These are phyloP conservation scores for Scophthalmus maximus DNA, from an alignment of 2,113 vertebrate species.

Conservation along the genomic window DNA sequence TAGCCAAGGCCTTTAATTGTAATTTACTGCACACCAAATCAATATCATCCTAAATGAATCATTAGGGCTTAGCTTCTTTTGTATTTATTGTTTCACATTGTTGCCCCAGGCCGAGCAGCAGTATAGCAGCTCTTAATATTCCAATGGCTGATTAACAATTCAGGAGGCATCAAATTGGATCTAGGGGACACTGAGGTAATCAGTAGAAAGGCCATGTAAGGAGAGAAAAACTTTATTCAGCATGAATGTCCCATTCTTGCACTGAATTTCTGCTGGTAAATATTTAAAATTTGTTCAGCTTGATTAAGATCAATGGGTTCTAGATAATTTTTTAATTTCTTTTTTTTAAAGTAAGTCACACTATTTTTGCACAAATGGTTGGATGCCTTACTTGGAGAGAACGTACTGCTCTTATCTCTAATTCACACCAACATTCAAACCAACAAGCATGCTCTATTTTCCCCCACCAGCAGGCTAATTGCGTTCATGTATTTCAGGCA, in stretches of 20 bases:
- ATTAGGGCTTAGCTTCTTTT: slow-evolving; percentile 49
- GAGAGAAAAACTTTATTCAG: slow-evolving; percentile 28
- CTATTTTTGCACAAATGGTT: slow-evolving; percentile 1
- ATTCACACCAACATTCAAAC: slow-evolving; percentile 14
- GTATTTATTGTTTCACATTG: slow-evolving; percentile 73
- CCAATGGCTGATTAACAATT: slow-evolving; percentile 71
- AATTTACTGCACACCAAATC: slow-evolving; percentile 52
- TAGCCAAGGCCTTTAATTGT: slow-evolving; percentile 34
- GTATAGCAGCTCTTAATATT: slow-evolving; percentile 68
- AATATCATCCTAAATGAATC: slow-evolving; percentile 57
- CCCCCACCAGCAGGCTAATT: not conserved
- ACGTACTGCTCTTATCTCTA: not conserved
- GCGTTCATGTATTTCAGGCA: slow-evolving; percentile 6
- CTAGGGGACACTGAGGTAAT: slow-evolving; percentile 41
- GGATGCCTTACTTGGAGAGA: not conserved
- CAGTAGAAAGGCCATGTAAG: slow-evolving; percentile 35
- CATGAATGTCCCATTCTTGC: not conserved
- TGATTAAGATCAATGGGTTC: not conserved
- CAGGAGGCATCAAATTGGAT: slow-evolving; percentile 55
- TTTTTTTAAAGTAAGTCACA: not conserved
- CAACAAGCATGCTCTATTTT: not conserved
- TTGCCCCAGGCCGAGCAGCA: slow-evolving; percentile 46
- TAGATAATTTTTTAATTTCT: not conserved
- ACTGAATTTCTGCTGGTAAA: not conserved
- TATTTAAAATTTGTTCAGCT: not conserved